A percentile compares a stretch with the other conserved stretches of the same genome.
These are phyloP conservation scores for Volucella inflata DNA, from an alignment of 2,888 invertebrate genomes.

Conservation along the genomic window DNA sequence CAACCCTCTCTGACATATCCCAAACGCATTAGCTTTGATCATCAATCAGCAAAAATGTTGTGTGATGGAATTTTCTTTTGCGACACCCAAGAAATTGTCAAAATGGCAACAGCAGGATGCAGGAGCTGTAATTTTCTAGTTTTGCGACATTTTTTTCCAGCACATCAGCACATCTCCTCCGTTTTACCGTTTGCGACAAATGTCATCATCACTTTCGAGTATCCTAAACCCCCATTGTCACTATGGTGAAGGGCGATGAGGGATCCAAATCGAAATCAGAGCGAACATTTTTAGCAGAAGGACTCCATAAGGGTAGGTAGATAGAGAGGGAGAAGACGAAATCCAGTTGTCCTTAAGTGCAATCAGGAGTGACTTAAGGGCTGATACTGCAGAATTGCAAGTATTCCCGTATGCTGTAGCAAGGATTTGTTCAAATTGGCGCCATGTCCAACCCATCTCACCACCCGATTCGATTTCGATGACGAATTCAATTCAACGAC, in stretches of 20 bases:
- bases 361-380: slow-evolving; percentile 55
- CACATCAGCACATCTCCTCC: slow-evolving; percentile 59
- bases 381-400: slow-evolving; percentile 56
- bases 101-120: slow-evolving; percentile 66
- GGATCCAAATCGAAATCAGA: background rate
- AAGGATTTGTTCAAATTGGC: slow-evolving; percentile 28
- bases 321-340: background rate
- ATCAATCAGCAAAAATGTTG: slow-evolving; percentile 59
- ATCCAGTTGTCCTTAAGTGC: slow-evolving; percentile 49
- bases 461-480: slow-evolving; percentile 59
- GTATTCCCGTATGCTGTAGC: slow-evolving; percentile 22
- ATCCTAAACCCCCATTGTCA: background rate
- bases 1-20: background rate
- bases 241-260: slow-evolving; percentile 3
- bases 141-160: slow-evolving; percentile 40
- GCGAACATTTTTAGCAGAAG: slow-evolving; percentile 17
- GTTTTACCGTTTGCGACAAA: slow-evolving; percentile 39
- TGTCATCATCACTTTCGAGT: slow-evolving; percentile 52
- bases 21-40: slow-evolving; percentile 52
- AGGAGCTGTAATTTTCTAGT: slow-evolving; percentile 62
- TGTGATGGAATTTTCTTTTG: slow-evolving; percentile 44
- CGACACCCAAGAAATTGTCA: slow-evolving; percentile 59
- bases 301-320: slow-evolving; percentile 10
- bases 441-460: slow-evolving; percentile 14
- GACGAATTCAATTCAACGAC: slow-evolving; percentile 64